Base-by-base conservation (phyloP, 2,888 invertebrate genomes). In the Lasioglossum zephyrum region DNA sequence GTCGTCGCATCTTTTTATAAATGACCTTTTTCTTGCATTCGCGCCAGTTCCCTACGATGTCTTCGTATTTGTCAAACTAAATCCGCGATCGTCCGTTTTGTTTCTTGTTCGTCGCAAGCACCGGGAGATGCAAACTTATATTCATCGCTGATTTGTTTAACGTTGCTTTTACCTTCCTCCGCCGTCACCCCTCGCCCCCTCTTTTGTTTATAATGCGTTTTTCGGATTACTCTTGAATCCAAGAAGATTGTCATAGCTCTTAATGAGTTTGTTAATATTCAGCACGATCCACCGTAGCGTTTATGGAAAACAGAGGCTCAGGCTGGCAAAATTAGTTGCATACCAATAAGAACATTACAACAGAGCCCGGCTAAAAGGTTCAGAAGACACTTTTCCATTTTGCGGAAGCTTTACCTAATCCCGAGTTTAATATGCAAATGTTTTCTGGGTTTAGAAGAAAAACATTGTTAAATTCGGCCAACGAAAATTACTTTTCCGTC, bases 261-360 rank as follows among this genome's bases (percentile, higher is more conserved):
- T 70, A 70, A 70, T 41, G 41, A 70, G 70, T 41, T 70, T 41
- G 70, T 70, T 70, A 70, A 70, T 70, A 70, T 70, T 70, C 70
- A 70, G n/a, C n/a, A 41, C 39, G 69, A 36, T 22, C 22, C 69
- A 69, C 69, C 69, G 39, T 70, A n/a, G 41, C 41, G 41, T n/a
- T 70, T 73, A 73, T 31, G 31, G 31, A 73, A 73, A 73, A 31
- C 26, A 31, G 31, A 73, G 31, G 47, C 73, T 73, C 8, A 31
- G 31, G 31, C 16, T 31, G 18, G 47, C 4, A 49, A 47, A 73
- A 47, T 73, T 73, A 73, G 47, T 73, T 73, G 47, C 73, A 44
- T 73, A 31, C 47, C 44, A 49, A 47, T 73, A 31, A 47, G 73
- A 73, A 47, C 44, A 26, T 44, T 72, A 72, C 41, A 72, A 16